Conservation (phyloP, 2,797 vertebrate species). For the Erpetoichthys calabaricus region DNA sequence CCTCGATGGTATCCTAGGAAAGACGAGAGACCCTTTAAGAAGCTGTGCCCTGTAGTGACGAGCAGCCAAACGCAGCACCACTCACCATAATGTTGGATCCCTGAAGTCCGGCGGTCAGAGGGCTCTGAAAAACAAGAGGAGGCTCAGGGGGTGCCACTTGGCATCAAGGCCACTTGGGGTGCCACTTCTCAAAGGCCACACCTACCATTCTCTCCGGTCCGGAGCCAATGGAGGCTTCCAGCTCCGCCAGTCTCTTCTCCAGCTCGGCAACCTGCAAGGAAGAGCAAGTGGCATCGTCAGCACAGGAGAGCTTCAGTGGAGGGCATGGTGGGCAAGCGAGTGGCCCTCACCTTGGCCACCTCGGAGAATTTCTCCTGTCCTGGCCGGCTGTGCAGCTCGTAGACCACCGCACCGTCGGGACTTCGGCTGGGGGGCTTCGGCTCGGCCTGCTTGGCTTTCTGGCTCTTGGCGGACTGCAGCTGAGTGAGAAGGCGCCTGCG, state of each 20-base stretch:
- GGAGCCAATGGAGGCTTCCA: conserved; percentile 70
- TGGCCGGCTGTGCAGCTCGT: conserved; percentile 81
- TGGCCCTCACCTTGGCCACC: conserved; percentile 63
- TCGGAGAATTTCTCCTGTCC: conserved; percentile 84
- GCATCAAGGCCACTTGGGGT: not conserved
- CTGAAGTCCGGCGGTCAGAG: conserved; percentile 66
- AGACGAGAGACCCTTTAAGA: conserved; percentile 9
- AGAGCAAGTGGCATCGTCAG: conserved; percentile 10
- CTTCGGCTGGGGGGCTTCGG: conserved; percentile 29
- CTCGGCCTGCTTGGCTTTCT: conserved; percentile 22
- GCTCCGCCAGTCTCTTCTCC: conserved; percentile 77
- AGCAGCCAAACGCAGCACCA: not conserved
- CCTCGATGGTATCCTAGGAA: conserved; percentile 70
- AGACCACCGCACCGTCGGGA: conserved; percentile 61
- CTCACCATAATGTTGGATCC: conserved; percentile 76
- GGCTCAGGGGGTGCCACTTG: no score
- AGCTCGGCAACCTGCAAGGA: conserved; percentile 64
- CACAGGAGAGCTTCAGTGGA: no score
- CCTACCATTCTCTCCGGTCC: conserved; percentile 77
- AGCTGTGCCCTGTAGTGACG: no score
- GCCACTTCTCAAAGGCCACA: not conserved
- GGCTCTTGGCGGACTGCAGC: conserved; percentile 67
- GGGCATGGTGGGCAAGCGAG: no score
- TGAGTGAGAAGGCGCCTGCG: conserved; percentile 77
- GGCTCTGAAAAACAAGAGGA: conserved; percentile 51